Evolutionary conservation across 2,113 vertebrate species (phyloP), one percentile per base, ranked within the genome.

Genomic region (Cricetomys ansorgei): DNA sequence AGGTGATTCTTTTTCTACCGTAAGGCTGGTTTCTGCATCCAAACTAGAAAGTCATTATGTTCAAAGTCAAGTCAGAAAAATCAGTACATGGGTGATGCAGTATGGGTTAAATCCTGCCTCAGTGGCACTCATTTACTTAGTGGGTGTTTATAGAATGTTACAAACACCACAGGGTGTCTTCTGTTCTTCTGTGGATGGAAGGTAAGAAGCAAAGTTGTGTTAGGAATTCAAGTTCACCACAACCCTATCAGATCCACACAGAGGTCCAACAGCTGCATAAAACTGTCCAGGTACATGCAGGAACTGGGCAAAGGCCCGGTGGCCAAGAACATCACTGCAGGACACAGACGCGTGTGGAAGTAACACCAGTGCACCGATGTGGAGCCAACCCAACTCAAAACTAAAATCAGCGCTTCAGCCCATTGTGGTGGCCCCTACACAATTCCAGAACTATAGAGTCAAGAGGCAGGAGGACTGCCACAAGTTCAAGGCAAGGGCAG

Each of bases 31-130:
- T 53, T 96, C 87, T 73, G 87, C 0, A 81, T 25, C 75, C 45
- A 90, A 95, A 92, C 50, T 79, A 31, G 4, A 59, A 95, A 94
- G 25, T 79, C 55, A 89, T 29, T 34, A 12, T 48, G 23, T 73
- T 25, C 25, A 25, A 64, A 91, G 77, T 94, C 13, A 45, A 91
- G 34, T 16, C 1, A 79, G 67, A 62, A 43, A 37, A 27, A 6
- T 19, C 72, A 25, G 34, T 4, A 10, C 15, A 17, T 48, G 11
- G 40, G 73, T 29, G 9, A 23, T 1, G 62, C 7, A 19, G 15
- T 0, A 29, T 72, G 48, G 43, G 64, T 7, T 43, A 27, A 27
- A 77, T 29, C 72, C 64, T 64, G 43, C 23, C 27, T 34, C 19
- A 48, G 9, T 4, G 21, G 67, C 37, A 27, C 53, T 34, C 1